phyloP scores from a whole-genome alignment of 1,140 invertebrate genomes.

The Apis laboriosa region DNA sequence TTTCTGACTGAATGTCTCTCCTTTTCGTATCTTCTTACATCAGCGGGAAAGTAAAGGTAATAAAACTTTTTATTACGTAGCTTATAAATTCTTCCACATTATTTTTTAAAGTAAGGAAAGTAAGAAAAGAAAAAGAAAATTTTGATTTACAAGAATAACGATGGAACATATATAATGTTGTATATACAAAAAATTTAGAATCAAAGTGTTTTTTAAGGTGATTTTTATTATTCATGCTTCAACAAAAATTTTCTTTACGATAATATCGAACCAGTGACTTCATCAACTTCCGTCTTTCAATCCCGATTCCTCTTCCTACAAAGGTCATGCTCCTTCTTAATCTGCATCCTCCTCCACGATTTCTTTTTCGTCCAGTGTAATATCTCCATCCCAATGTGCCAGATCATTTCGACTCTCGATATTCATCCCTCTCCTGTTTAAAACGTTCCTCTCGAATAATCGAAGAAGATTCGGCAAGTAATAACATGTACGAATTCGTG shows the following conservation, averaged over 20 bases:
- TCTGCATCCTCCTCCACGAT: slow-evolving; percentile 11
- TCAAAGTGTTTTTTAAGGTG: no score
- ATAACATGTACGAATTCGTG: no score
- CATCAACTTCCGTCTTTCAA: slow-evolving; percentile 43
- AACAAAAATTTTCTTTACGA: slow-evolving; percentile 28
- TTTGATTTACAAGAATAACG: no score
- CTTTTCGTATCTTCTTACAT: no score
- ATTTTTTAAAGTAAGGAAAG: no score
- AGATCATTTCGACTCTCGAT: not conserved
- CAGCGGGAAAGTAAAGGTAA: no score
- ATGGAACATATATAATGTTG: no score
- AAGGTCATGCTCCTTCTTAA: slow-evolving; percentile 28
- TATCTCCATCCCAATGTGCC: not conserved
- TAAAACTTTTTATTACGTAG: no score
- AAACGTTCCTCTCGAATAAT: not conserved
- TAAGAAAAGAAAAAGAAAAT: no score
- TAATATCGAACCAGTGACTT: slow-evolving; percentile 38
- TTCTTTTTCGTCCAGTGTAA: not conserved
- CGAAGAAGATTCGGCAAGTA: no score
- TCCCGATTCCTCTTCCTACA: slow-evolving; percentile 36
- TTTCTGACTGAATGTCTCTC: not conserved
- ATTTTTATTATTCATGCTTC: slow-evolving; percentile 13
- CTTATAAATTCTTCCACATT: no score
- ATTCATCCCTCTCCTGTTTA: not conserved
- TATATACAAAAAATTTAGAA: no score